A percentile compares a stretch with the other conserved stretches of the same genome.
Conservation (phyloP, 2,888 invertebrate species). For the Polietes domitor region DNA sequence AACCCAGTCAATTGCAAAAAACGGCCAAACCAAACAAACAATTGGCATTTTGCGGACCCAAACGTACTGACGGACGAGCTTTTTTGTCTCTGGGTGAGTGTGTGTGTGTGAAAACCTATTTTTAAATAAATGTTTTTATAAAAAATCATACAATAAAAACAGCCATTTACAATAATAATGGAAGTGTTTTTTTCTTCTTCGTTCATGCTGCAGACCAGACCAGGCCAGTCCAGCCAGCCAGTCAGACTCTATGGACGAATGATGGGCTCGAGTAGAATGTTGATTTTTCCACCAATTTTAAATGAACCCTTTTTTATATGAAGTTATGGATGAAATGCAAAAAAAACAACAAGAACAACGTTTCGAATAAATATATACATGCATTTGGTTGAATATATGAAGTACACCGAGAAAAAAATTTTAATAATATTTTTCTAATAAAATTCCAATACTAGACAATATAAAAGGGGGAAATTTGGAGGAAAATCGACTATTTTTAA, state of each 20-base stretch:
- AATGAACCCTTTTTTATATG: slow-evolving; percentile 62
- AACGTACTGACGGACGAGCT: too few relatives aligned
- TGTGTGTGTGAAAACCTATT: slow-evolving; percentile 47
- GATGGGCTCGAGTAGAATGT: background rate
- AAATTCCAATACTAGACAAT: too few relatives aligned
- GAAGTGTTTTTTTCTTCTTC: background rate
- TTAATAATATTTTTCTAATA: too few relatives aligned
- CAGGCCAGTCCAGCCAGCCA: too few relatives aligned
- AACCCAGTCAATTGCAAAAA: background rate
- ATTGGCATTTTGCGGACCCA: too few relatives aligned
- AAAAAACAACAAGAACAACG: background rate
- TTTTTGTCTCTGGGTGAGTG: background rate
- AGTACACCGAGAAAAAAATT: too few relatives aligned
- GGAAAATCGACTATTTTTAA: too few relatives aligned
- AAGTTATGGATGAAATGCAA: slow-evolving; percentile 49
- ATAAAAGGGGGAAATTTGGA: too few relatives aligned
- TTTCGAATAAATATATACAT: background rate
- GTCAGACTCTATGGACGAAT: background rate
- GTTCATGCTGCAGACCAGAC: background rate
- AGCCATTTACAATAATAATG: slow-evolving; percentile 30
- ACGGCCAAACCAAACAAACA: too few relatives aligned
- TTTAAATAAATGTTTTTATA: slow-evolving; percentile 61
- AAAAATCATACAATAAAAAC: slow-evolving; percentile 22
- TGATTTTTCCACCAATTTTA: slow-evolving; percentile 58
- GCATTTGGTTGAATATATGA: background rate